Percentiles rank a stretch among this genome's conserved stretches.
phyloP scores from a whole-genome alignment of 2,797 vertebrate genomes.

The Pantherophis alleghaniensis region DNA sequence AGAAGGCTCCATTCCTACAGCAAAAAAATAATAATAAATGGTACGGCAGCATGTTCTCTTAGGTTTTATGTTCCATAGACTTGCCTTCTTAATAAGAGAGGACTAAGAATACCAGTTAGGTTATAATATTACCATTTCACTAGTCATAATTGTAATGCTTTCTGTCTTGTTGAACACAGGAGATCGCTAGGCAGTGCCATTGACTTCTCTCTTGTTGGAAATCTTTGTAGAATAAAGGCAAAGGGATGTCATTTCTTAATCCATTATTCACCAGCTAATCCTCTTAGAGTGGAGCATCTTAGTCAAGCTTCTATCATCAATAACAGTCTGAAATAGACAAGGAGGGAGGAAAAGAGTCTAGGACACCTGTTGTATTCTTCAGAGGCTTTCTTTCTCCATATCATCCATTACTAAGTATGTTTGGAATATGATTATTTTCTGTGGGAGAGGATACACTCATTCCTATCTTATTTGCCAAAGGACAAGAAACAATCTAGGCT shows the following conservation, averaged over 20 bases:
- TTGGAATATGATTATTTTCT: not conserved
- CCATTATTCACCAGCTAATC: not conserved
- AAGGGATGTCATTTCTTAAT: not conserved
- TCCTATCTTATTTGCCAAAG: not conserved
- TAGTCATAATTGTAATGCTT: not conserved
- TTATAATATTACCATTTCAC: not conserved
- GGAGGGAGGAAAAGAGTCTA: not conserved
- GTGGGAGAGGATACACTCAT: not conserved
- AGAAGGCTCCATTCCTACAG: not conserved
- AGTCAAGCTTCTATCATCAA: not conserved
- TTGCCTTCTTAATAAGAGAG: not conserved
- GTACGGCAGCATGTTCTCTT: not conserved
- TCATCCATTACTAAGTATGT: not conserved
- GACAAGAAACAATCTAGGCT: not conserved
- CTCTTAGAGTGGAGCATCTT: not conserved
- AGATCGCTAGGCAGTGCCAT: not conserved
- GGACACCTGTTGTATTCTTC: not conserved
- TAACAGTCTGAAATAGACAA: not conserved
- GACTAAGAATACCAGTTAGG: not conserved
- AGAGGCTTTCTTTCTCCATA: not conserved
- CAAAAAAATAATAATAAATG: not conserved
- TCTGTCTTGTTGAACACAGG: not conserved
- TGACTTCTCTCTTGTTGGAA: not conserved
- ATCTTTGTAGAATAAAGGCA: not conserved
- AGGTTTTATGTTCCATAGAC: not conserved